These are phyloP conservation scores for Sisyra terminalis DNA, from an alignment of 2,888 invertebrate genomes.

Conservation along the genomic window DNA sequence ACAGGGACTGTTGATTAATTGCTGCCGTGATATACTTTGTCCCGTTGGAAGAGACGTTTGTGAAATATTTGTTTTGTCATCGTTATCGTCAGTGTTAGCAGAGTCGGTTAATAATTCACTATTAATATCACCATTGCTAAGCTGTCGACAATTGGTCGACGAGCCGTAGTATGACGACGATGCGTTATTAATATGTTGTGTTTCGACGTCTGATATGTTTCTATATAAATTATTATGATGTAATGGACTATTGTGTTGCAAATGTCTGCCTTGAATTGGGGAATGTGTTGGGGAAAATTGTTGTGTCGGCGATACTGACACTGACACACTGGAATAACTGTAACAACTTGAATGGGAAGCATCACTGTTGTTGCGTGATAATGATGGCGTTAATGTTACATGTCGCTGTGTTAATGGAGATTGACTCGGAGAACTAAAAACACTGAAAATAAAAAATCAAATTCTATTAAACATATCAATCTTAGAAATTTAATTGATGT, in stretches of 20 bases:
- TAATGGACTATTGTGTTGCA: slow-evolving; percentile 27
- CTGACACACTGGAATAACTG: slow-evolving; percentile 55
- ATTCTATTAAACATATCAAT: too few relatives aligned
- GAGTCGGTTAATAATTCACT: slow-evolving; percentile 24
- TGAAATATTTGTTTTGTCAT: slow-evolving; percentile 30
- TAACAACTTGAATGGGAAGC: slow-evolving; percentile 82
- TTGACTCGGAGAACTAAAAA: slow-evolving; percentile 71
- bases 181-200: neutral
- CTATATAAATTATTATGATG: slow-evolving; percentile 37
- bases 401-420: slow-evolving; percentile 75
- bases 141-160: slow-evolving; percentile 17
- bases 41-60: slow-evolving; percentile 39
- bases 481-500: too few relatives aligned
- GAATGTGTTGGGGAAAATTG: slow-evolving; percentile 76
- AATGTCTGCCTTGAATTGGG: slow-evolving; percentile 46
- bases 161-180: slow-evolving; percentile 15
- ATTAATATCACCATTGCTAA: slow-evolving; percentile 21
- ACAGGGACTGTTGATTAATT: slow-evolving; percentile 83
- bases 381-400: slow-evolving; percentile 61
- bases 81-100: slow-evolving; percentile 28
- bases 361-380: slow-evolving; percentile 80
- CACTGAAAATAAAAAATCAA: slow-evolving; percentile 25
- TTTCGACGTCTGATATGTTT: slow-evolving; percentile 28
- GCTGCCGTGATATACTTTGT: slow-evolving; percentile 72
- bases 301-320: slow-evolving; percentile 32